phyloP scores from a whole-genome alignment of 2,888 invertebrate genomes.

The Electrophaes corylata region DNA sequence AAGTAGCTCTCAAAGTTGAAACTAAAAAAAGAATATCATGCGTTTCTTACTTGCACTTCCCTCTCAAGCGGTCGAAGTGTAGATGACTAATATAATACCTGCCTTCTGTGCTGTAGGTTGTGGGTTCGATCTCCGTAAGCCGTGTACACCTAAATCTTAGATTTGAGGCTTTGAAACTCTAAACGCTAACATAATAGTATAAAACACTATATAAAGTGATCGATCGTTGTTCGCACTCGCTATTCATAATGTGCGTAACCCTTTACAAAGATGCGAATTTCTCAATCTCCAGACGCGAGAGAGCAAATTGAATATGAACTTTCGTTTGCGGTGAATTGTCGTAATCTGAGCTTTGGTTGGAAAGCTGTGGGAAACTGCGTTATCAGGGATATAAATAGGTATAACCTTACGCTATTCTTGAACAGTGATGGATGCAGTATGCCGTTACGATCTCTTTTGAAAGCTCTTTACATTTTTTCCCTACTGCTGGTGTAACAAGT shows the following conservation, averaged over 20 bases:
- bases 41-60: no score
- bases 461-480: no score
- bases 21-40: no score
- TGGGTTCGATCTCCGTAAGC: no score
- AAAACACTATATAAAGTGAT: background rate
- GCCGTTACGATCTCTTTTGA: slow-evolving; percentile 10
- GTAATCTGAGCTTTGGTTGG: slow-evolving; percentile 50
- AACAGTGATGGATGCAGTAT: slow-evolving; percentile 10
- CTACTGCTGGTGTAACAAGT: no score
- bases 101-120: no score
- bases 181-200: background rate
- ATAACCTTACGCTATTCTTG: slow-evolving; percentile 24
- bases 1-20: no score
- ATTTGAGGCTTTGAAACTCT: no score
- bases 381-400: slow-evolving; percentile 37
- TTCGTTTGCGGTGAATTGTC: slow-evolving; percentile 60
- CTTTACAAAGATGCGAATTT: slow-evolving; percentile 53
- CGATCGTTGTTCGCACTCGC: slow-evolving; percentile 15
- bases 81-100: no score
- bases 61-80: no score
- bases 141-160: no score
- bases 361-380: slow-evolving; percentile 49
- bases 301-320: slow-evolving; percentile 69
- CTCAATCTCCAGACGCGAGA: slow-evolving; percentile 53
- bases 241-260: slow-evolving; percentile 24